phyloP scores from a whole-genome alignment of 2,113 vertebrate genomes.

The Heteronetta atricapilla region DNA sequence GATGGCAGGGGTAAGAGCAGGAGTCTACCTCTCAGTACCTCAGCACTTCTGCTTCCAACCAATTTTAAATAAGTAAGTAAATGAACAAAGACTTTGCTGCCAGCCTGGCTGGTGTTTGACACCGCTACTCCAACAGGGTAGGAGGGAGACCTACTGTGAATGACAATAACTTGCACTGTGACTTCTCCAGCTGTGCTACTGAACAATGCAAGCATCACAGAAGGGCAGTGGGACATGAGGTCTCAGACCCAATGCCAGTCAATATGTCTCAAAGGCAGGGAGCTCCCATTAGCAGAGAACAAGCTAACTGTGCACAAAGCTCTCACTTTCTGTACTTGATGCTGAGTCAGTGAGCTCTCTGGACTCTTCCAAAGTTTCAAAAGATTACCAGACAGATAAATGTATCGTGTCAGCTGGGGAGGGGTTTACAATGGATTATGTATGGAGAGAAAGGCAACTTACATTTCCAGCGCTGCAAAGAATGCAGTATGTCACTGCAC shows the following conservation, averaged over 20 bases:
- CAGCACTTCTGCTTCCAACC: conserved; percentile 10
- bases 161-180: conserved; percentile 2
- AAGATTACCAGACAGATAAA: conserved; percentile 54
- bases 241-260: neutral
- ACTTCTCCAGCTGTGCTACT: neutral
- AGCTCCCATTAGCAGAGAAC: neutral
- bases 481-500: neutral
- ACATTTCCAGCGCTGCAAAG: conserved; percentile 48
- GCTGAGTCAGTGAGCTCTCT: conserved; percentile 20
- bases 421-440: too few relatives aligned
- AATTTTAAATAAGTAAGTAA: neutral
- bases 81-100: neutral
- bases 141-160: neutral
- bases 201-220: neutral
- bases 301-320: neutral
- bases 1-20: conserved; percentile 3
- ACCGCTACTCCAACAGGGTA: neutral
- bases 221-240: neutral
- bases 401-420: neutral
- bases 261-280: conserved; percentile 4
- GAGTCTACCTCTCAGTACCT: neutral
- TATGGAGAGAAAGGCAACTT: conserved; percentile 9
- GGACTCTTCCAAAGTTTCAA: neutral
- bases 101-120: conserved; percentile 35
- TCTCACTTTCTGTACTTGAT: conserved; percentile 1